Evolutionary conservation across 2,888 invertebrate species (phyloP).

Genomic region (Pasiphila rectangulata): DNA sequence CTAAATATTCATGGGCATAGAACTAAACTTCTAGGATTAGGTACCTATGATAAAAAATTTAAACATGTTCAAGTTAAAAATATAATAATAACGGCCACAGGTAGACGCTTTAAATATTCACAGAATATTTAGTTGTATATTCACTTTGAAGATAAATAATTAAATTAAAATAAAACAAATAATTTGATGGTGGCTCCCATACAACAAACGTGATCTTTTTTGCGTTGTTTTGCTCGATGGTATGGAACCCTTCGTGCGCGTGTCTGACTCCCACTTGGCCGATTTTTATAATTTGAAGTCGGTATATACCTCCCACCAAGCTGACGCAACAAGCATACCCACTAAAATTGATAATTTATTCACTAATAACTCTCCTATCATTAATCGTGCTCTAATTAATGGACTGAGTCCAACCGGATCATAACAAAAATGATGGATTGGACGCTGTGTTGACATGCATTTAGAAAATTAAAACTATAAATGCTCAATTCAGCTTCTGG

Average conservation of each 20-base stretch:
- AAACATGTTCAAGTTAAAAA: no score
- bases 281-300: neutral
- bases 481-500: conserved; percentile 7
- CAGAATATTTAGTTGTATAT: no score
- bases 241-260: neutral
- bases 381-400: conserved; percentile 60
- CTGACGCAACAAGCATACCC: neutral
- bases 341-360: conserved; percentile 13
- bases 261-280: neutral
- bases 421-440: conserved; percentile 59
- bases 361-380: conserved; percentile 21
- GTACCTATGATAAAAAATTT: no score
- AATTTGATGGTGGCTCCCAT: no score
- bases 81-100: no score
- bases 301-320: neutral
- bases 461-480: conserved; percentile 11
- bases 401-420: conserved; percentile 57
- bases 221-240: no score
- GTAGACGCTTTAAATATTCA: no score
- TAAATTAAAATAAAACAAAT: no score
- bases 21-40: no score
- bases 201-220: no score
- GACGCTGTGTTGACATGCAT: conserved; percentile 40
- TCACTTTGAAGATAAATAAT: no score
- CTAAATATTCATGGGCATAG: no score